Conservation (phyloP, 1,140 invertebrate genomes). For the Drosophila novamexicana region DNA sequence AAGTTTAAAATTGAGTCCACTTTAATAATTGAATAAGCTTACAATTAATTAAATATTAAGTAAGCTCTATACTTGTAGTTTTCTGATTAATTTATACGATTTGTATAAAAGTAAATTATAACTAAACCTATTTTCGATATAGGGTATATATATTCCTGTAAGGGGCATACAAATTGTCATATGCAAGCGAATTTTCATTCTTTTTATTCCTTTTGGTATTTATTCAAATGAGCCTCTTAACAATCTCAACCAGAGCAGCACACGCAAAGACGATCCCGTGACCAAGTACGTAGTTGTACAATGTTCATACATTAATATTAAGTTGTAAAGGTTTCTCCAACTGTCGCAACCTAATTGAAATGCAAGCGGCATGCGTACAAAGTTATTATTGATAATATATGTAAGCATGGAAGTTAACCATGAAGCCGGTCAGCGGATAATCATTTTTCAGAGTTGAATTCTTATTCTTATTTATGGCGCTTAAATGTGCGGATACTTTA, state of each 20-base stretch:
- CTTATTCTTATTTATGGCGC: conserved; percentile 6
- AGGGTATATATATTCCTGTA: background rate
- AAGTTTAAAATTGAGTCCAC: too few species aligned
- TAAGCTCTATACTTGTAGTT: too few species aligned
- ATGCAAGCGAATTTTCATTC: background rate
- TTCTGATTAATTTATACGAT: too few species aligned
- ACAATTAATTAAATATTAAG: too few species aligned
- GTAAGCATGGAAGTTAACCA: conserved; percentile 34
- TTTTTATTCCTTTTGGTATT: conserved; percentile 34
- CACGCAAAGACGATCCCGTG: conserved; percentile 12
- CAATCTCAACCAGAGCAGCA: conserved; percentile 57
- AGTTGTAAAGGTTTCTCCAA: conserved; percentile 56
- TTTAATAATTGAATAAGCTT: too few species aligned
- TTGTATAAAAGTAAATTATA: too few species aligned
- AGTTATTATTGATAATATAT: conserved; percentile 68
- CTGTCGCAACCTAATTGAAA: conserved; percentile 55
- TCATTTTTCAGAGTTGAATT: conserved; percentile 24
- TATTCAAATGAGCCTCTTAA: conserved; percentile 63
- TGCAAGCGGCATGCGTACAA: conserved; percentile 45
- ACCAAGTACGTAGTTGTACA: conserved; percentile 21
- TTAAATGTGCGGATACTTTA: conserved; percentile 38
- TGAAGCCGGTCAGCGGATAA: conserved; percentile 47
- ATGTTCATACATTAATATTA: conserved; percentile 47
- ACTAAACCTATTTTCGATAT: too few species aligned
- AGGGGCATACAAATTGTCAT: conserved; percentile 10